Evolutionary conservation across 2,888 invertebrate species (phyloP), one percentile per base, ranked within the genome.

Genomic region (Heliothis peltigera): DNA sequence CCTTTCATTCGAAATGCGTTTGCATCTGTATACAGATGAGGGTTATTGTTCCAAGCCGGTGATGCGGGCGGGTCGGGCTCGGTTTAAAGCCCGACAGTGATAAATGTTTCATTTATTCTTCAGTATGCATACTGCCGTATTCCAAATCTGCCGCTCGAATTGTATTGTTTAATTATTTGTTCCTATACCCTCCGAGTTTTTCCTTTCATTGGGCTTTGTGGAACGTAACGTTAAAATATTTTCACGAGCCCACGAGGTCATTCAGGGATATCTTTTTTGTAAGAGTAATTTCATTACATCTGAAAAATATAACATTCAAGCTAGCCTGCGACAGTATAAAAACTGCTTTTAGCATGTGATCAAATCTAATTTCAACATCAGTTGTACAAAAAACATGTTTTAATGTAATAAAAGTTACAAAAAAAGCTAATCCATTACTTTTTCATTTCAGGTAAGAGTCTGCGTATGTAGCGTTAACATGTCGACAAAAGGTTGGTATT

Each of bases 91-190:
- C 80, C 82, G 93, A 93, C 94, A 91, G 83, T 92, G 93, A 93
- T 92, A 90, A 93, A 93, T 93, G 92, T 90, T 91, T 89, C 90
- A 92, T 92, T 92, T 90, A 90, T 91, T 85, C 88, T 82, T 80
- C 87, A 86, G 84, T 86, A 84, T 87, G 84, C 85, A 86, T 81
- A 82, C 81, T 76, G 79, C 77, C 83, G 80, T 84, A 86, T 66
- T 83, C 82, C 80, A 85, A 89, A 90, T 89, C 87, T 87, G 87
- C 84, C 73, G 71, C 70, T 76, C 81, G 80, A 86, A 85, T 89
- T 90, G 88, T 80, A 80, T 74, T 77, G 77, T 79, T 76, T 82
- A 80, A 77, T 83, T 80, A 81, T 83, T 81, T 71, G 64, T 69
- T 82, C 57, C 54, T 61, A 59, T 56, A 53, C 70, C 46, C 54